phyloP scores from a whole-genome alignment of 2,113 vertebrate species.

The Tiliqua scincoides region DNA sequence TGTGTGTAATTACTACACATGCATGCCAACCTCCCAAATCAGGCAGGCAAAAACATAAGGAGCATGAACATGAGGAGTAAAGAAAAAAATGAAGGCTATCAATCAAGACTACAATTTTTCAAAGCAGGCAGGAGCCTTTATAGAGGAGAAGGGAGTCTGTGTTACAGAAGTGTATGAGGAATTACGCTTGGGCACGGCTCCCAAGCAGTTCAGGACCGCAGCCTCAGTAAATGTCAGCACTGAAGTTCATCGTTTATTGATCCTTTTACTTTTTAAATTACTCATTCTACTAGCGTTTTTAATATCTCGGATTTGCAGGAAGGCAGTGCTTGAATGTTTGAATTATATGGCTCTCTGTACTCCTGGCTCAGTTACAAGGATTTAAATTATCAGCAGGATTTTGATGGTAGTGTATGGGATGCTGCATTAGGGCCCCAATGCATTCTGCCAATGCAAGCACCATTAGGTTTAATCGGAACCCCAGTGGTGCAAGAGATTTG shows the following conservation, averaged over 20 bases:
- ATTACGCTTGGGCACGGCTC: too few relatives aligned
- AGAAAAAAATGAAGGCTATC: too few relatives aligned
- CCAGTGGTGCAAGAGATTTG: constrained; percentile 28
- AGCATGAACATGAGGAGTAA: too few relatives aligned
- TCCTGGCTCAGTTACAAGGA: not conserved
- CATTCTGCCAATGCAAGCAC: not conserved
- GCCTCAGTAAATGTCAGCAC: constrained; percentile 58
- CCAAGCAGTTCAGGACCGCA: too few relatives aligned
- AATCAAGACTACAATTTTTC: too few relatives aligned
- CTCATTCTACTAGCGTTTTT: constrained; percentile 50
- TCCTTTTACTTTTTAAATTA: constrained; percentile 60
- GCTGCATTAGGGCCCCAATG: not conserved
- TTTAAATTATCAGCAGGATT: not conserved
- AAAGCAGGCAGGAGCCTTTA: too few relatives aligned
- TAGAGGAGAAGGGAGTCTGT: too few relatives aligned
- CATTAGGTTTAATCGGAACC: constrained; percentile 32
- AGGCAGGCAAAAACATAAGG: too few relatives aligned
- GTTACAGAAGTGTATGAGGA: too few relatives aligned
- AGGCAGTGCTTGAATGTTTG: not conserved
- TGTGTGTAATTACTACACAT: too few relatives aligned
- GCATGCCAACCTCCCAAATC: too few relatives aligned
- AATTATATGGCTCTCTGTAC: not conserved
- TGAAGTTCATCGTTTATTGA: constrained; percentile 60
- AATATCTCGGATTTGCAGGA: constrained; percentile 38
- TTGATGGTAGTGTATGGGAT: not conserved